Base-by-base conservation (phyloP, 2,113 vertebrate genomes). In the Strix uralensis region DNA sequence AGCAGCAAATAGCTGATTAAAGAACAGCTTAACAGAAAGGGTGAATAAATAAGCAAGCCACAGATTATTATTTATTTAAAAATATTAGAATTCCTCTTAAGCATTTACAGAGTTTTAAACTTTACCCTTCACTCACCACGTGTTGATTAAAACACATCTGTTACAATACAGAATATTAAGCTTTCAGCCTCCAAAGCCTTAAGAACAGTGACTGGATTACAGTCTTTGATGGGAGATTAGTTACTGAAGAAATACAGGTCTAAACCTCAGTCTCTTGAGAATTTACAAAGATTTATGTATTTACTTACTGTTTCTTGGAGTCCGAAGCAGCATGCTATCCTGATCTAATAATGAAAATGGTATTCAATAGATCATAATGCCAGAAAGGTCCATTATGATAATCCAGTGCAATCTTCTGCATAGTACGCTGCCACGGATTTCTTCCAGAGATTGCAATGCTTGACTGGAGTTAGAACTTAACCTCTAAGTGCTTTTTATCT, bases 331-430 rank as follows among this genome's bases (percentile, higher is more conserved):
- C 55, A 74, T 6, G 10, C 79, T 85, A 38, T 23, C 49, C 84
- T 87, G 87, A 92, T 82, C 92, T 86, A 90, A 91, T 89, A 83
- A 75, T 13, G 46, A 80, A 91, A 91, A 74, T 10, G 8, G 18
- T 78, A 93, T 80, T 92, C 67, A 46, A 91, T 92, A 82, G 77
- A 93, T 94, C 94, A 65, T 67, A 90, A 91, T 67, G 92, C 88
- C 88, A 94, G 59, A 86, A 95, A 93, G 66, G 73, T 67, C 93
- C 85, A 93, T 86, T 97, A 95, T 82, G 73, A 92, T 90, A 93
- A 95, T 92, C 86, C 92, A n/a, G 1, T 22, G 54, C 75, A 86
- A 80, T 91, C 70, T 86, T 65, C 80, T 65, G 62, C 47, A 22
- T 3, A 69, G 87, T 10, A 80, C 4, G 14, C 30, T 13, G 7